Conservation (phyloP, 2,888 invertebrate species). For the Polia nebulosa region DNA sequence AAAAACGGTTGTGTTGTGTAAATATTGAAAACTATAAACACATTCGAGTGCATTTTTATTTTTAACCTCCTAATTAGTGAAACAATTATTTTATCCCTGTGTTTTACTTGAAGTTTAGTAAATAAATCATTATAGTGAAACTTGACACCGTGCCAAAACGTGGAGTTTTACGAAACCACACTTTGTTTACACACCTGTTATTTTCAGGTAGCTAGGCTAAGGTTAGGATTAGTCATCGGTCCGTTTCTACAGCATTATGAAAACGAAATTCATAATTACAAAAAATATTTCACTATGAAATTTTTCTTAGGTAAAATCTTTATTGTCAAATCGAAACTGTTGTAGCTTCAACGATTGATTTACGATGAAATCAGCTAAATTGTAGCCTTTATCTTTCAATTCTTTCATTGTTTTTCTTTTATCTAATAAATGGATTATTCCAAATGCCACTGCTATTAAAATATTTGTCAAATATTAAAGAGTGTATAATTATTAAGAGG, state of each 20-base stretch:
- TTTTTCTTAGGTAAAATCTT: background rate
- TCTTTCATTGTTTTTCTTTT: background rate
- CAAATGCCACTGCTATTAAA: background rate
- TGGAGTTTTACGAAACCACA: constrained; percentile 64
- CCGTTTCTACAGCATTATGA: constrained; percentile 8
- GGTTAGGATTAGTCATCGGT: constrained; percentile 70
- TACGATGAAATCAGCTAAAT: background rate
- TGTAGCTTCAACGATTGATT: background rate
- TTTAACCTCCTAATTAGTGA: constrained; percentile 6
- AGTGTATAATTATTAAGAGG: background rate
- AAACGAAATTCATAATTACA: background rate
- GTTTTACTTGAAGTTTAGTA: constrained; percentile 33
- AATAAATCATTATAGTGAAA: constrained; percentile 57
- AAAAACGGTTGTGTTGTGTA: constrained; percentile 64
- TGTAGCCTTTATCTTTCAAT: too few species aligned
- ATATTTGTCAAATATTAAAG: too few species aligned
- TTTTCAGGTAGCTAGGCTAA: constrained; percentile 84
- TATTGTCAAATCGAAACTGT: background rate
- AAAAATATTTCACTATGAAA: background rate
- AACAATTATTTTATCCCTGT: constrained; percentile 6
- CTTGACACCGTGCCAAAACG: constrained; percentile 75
- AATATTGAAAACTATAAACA: constrained; percentile 56
- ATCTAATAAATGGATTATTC: background rate
- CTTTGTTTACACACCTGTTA: constrained; percentile 78
- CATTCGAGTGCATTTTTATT: constrained; percentile 54